Evolutionary conservation across 2,113 vertebrate genomes (phyloP).

Genomic region (Syngnathus floridae): DNA sequence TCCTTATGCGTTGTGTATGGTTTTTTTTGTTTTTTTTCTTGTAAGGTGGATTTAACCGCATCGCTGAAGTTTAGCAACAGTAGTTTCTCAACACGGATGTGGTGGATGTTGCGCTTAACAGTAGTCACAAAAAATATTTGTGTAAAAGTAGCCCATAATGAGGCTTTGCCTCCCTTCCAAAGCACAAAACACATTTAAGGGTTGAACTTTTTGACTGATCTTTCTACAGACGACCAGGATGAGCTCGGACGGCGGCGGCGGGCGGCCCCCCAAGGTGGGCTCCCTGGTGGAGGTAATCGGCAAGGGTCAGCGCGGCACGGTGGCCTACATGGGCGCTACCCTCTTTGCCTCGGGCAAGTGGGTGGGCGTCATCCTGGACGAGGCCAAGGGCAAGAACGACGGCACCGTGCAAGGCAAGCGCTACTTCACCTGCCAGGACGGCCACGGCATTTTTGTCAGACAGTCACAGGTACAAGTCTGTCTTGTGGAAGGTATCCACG

Average conservation of each 20-base stretch:
- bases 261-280: slow-evolving; percentile 82
- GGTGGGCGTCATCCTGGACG: slow-evolving; percentile 95
- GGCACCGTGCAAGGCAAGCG: slow-evolving; percentile 92
- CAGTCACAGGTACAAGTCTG: slow-evolving; percentile 83
- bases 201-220: too few species aligned
- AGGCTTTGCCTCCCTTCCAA: background rate
- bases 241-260: slow-evolving; percentile 79
- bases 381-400: slow-evolving; percentile 93
- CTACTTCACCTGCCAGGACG: slow-evolving; percentile 92
- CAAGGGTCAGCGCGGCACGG: slow-evolving; percentile 88
- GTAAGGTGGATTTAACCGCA: background rate
- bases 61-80: background rate
- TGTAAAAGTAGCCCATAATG: too few species aligned
- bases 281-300: slow-evolving; percentile 94
- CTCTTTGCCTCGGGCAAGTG: slow-evolving; percentile 95
- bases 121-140: background rate
- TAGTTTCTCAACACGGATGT: background rate
- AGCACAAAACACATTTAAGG: too few species aligned
- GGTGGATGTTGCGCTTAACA: background rate
- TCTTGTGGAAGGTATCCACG: too few species aligned
- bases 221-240: slow-evolving; percentile 81
- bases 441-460: slow-evolving; percentile 92
- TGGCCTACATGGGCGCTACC: slow-evolving; percentile 91
- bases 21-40: background rate
- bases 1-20: slow-evolving; percentile 1